These are phyloP conservation scores for Lasioglossum oenotherae DNA, from an alignment of 2,888 invertebrate genomes.

Conservation along the genomic window DNA sequence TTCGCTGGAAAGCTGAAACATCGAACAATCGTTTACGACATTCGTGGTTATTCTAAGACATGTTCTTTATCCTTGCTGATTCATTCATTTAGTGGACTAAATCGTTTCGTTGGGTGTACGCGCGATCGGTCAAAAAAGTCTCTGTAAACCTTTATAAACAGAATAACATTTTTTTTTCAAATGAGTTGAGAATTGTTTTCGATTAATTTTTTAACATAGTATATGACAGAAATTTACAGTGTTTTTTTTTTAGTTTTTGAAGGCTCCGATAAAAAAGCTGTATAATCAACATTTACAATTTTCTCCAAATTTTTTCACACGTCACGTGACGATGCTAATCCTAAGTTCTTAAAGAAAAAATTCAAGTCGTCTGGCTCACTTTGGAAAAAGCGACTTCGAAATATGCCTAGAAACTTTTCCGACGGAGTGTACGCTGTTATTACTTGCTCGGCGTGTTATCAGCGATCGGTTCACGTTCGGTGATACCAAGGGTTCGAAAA, in stretches of 20 bases:
- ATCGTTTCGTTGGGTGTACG: background rate
- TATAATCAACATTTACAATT: background rate
- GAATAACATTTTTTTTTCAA: background rate
- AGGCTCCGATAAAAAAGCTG: background rate
- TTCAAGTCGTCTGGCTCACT: background rate
- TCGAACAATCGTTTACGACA: background rate
- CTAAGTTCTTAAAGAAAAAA: background rate
- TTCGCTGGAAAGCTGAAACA: background rate
- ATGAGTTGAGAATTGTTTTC: background rate
- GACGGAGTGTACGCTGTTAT: background rate
- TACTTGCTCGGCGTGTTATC: background rate
- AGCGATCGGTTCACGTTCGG: background rate
- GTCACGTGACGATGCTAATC: background rate
- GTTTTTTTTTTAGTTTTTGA: background rate
- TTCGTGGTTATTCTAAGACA: background rate
- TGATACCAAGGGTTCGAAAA: conserved; percentile 64
- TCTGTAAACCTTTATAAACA: background rate
- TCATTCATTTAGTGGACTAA: background rate
- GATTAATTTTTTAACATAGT: background rate
- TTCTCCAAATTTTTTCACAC: background rate
- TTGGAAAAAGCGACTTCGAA: background rate
- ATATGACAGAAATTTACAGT: background rate
- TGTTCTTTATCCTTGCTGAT: background rate
- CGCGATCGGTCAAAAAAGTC: background rate
- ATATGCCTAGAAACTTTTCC: background rate